Percentiles rank a stretch among this genome's conserved stretches.
phyloP scores from a whole-genome alignment of 2,113 vertebrate species.

The Cyprinodon tularosa region DNA sequence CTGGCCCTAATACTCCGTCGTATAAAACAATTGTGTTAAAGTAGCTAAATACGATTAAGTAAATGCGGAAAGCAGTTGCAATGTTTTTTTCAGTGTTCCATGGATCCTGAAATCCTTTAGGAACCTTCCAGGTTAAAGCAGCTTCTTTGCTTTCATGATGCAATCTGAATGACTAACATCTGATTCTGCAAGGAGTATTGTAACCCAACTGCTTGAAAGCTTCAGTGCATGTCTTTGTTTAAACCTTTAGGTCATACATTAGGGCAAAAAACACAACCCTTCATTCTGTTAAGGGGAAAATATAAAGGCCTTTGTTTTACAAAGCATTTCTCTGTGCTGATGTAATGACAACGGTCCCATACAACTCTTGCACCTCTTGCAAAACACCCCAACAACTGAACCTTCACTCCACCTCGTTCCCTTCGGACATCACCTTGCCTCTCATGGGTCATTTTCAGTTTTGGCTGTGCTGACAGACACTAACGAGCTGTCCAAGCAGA shows the following conservation, averaged over 20 bases:
- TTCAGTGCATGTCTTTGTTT: background rate
- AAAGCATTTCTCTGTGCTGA: background rate
- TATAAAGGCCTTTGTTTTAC: slow-evolving; percentile 11
- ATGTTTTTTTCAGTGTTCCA: background rate
- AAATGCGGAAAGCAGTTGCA: too few species aligned
- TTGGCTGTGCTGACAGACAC: slow-evolving; percentile 52
- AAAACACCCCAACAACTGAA: slow-evolving; percentile 27
- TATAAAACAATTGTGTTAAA: too few species aligned
- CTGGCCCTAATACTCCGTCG: too few species aligned
- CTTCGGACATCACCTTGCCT: slow-evolving; percentile 41
- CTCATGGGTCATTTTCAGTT: slow-evolving; percentile 24
- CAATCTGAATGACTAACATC: slow-evolving; percentile 29
- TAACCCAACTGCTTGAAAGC: slow-evolving; percentile 5
- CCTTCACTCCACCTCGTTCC: slow-evolving; percentile 18
- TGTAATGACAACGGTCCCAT: slow-evolving; percentile 12
- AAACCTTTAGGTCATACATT: background rate
- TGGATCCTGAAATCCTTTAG: background rate
- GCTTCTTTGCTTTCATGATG: slow-evolving; percentile 52
- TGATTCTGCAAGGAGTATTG: slow-evolving; percentile 3
- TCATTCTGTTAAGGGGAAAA: background rate
- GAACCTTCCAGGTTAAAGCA: slow-evolving; percentile 30
- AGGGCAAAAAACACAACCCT: background rate
- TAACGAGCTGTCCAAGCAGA: slow-evolving; percentile 46
- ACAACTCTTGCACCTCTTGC: slow-evolving; percentile 10
- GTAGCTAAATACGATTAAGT: too few species aligned